These are phyloP conservation scores for Guaruba guarouba DNA, from an alignment of 2,113 vertebrate species.

Conservation along the genomic window DNA sequence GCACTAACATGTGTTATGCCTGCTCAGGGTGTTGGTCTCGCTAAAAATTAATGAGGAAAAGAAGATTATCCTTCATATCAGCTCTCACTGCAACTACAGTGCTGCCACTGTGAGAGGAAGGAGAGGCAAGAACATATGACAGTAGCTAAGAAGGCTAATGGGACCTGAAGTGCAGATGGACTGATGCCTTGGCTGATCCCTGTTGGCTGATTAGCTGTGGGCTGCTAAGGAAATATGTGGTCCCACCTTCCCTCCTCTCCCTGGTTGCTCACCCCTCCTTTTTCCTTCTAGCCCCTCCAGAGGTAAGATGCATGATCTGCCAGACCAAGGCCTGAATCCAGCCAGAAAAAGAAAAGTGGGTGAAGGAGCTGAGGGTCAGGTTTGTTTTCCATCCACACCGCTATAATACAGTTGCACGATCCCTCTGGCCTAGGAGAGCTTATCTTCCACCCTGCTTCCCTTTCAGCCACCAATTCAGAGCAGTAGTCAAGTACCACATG, in stretches of 20 bases:
- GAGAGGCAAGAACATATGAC: neutral
- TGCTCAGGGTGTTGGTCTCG: neutral
- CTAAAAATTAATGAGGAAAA: constrained; percentile 3
- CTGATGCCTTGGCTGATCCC: neutral
- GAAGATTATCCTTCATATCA: neutral
- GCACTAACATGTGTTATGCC: neutral
- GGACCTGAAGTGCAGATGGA: neutral
- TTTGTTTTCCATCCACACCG: neutral
- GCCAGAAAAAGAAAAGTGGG: neutral
- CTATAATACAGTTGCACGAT: neutral
- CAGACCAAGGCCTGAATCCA: neutral
- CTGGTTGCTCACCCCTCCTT: neutral
- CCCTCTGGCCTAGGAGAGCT: neutral
- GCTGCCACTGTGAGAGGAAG: neutral
- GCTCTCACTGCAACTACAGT: neutral
- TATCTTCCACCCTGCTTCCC: neutral
- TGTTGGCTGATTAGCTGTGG: neutral
- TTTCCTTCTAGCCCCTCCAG: neutral
- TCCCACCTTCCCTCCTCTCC: neutral
- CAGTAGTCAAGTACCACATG: accelerated
- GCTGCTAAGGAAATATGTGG: neutral
- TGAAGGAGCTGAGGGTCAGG: neutral
- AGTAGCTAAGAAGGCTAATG: neutral
- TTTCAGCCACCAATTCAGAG: neutral
- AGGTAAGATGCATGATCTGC: neutral